Percentiles rank a stretch among this genome's conserved stretches.
Evolutionary conservation across 2,113 vertebrate genomes (phyloP).

Genomic region (Platichthys stellatus): DNA sequence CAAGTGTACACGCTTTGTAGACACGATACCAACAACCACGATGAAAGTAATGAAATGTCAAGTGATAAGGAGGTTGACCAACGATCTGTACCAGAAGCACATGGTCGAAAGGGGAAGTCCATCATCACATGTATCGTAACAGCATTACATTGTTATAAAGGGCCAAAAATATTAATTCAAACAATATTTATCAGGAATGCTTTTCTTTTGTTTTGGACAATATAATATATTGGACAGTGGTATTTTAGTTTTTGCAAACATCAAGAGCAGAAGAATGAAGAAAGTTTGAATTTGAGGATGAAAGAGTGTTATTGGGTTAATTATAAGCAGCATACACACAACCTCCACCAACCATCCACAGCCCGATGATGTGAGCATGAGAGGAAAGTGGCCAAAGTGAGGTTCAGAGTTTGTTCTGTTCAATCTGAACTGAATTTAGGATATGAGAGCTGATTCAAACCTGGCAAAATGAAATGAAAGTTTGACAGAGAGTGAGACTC

Average conservation of each 20-base stretch:
- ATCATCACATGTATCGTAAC: background rate
- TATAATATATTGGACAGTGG: too few species aligned
- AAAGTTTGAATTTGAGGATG: constrained; percentile 13
- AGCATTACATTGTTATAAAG: too few species aligned
- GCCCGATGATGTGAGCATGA: background rate
- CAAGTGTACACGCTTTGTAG: background rate
- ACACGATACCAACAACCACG: background rate
- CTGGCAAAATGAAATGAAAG: constrained; percentile 9
- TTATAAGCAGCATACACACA: constrained; percentile 50
- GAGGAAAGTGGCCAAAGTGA: background rate
- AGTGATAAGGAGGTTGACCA: constrained; percentile 40
- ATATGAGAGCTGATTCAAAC: constrained; percentile 12
- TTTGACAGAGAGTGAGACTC: constrained; percentile 29
- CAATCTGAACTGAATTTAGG: too few species aligned
- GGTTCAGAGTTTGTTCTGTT: background rate
- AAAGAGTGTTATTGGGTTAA: constrained; percentile 3
- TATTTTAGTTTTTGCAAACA: background rate
- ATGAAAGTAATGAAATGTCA: constrained; percentile 42
- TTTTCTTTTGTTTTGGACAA: too few species aligned
- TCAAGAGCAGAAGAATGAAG: background rate
- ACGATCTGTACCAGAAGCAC: constrained; percentile 54
- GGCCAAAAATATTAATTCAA: background rate
- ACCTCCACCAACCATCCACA: background rate
- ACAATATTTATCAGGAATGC: too few species aligned
- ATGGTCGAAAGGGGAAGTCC: constrained; percentile 50